Evolutionary conservation across 2,113 vertebrate genomes (phyloP).

Genomic region (Plestiodon gilberti): DNA sequence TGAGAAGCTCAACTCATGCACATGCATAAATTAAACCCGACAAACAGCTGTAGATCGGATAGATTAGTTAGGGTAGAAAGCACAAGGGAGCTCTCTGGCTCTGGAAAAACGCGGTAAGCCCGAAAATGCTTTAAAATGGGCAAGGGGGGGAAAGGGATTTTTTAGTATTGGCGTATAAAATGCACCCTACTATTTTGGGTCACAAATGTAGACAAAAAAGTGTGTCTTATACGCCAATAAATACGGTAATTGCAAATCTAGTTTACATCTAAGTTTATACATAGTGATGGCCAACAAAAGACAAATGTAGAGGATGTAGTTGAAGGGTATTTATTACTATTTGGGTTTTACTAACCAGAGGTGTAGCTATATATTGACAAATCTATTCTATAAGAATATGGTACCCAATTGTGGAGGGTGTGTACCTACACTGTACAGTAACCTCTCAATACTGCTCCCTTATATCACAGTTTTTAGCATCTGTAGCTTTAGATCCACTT

Average conservation of each 20-base stretch:
- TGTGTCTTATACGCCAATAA: too few relatives aligned
- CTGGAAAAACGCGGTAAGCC: too few relatives aligned
- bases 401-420: fast-evolving
- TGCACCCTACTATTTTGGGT: too few relatives aligned
- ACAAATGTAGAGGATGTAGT: not conserved
- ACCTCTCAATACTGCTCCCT: not conserved
- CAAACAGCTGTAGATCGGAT: too few relatives aligned
- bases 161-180: too few relatives aligned
- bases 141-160: too few relatives aligned
- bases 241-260: not conserved
- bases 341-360: not conserved
- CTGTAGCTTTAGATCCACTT: not conserved
- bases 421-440: not conserved
- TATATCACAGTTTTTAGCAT: not conserved
- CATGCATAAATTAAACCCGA: too few relatives aligned
- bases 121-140: too few relatives aligned
- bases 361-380: not conserved
- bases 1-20: too few relatives aligned
- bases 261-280: not conserved
- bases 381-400: not conserved
- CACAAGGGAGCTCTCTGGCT: too few relatives aligned
- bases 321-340: not conserved
- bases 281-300: not conserved
- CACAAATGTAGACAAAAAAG: too few relatives aligned
- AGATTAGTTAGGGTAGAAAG: too few relatives aligned